Percentiles rank a stretch among this genome's conserved stretches.
phyloP scores from a whole-genome alignment of 2,113 vertebrate species.

The Dipodomys spectabilis region DNA sequence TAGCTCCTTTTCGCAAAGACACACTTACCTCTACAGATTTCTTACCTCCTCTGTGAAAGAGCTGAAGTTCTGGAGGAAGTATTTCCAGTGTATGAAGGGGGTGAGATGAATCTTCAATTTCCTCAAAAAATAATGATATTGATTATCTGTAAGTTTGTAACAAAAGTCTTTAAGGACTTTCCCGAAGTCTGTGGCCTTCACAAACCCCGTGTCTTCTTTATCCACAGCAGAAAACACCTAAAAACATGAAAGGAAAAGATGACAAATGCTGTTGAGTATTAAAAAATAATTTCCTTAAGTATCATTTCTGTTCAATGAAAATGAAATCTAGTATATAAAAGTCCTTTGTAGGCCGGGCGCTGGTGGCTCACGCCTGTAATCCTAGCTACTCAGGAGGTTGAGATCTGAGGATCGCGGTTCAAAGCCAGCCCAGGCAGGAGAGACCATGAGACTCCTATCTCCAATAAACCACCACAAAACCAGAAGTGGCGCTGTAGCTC shows the following conservation, averaged over 20 bases:
- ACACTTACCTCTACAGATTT: rapidly evolving
- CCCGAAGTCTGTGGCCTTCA: conserved; percentile 83
- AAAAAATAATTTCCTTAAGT: background rate
- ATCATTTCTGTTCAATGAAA: background rate
- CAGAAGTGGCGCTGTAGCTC: no score
- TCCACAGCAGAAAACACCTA: conserved; percentile 86
- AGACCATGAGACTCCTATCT: no score
- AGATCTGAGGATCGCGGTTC: no score
- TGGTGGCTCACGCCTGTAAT: no score
- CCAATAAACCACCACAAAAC: no score
- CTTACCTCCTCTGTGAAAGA: conserved; percentile 81
- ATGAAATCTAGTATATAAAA: rapidly evolving
- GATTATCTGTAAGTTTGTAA: conserved; percentile 81
- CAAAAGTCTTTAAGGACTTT: conserved; percentile 86
- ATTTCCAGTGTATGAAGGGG: conserved; percentile 83
- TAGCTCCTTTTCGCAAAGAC: conserved; percentile 16
- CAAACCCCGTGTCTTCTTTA: conserved; percentile 78
- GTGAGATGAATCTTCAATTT: conserved; percentile 80
- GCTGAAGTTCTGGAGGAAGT: conserved; percentile 84
- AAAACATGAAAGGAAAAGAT: background rate
- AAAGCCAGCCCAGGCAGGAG: no score
- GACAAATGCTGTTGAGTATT: background rate
- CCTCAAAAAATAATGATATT: conserved; percentile 85
- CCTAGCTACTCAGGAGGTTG: no score
- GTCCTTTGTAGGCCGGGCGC: rapidly evolving